Conservation (phyloP, 2,113 vertebrate genomes). For the Capricornis sumatraensis region DNA sequence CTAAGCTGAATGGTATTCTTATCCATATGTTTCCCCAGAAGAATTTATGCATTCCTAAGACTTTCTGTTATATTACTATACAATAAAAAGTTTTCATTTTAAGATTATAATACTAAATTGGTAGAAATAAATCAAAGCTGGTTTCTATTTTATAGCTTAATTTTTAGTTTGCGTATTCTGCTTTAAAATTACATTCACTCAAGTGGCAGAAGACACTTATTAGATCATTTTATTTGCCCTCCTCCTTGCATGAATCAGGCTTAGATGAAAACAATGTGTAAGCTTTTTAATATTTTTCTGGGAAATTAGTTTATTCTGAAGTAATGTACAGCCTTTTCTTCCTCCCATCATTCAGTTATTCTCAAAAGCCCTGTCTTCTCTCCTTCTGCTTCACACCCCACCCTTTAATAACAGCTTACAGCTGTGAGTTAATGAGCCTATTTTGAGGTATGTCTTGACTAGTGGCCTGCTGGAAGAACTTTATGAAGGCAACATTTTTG, state of each 20-base stretch:
- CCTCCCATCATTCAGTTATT: background rate
- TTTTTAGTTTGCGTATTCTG: background rate
- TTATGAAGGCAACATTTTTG: background rate
- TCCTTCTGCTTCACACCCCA: background rate
- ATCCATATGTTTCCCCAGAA: background rate
- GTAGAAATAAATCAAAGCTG: background rate
- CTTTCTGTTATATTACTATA: background rate
- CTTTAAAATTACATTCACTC: background rate
- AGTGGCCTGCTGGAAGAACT: background rate
- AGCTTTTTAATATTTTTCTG: background rate
- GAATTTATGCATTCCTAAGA: background rate
- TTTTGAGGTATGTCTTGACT: background rate
- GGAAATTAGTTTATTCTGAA: constrained; percentile 1
- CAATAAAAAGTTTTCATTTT: background rate
- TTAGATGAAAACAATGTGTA: background rate
- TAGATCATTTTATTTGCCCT: constrained; percentile 5
- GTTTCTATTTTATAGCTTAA: background rate
- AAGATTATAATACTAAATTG: background rate
- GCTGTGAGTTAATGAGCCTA: background rate
- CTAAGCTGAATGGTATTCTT: background rate
- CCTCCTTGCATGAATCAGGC: background rate
- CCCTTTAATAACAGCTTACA: background rate
- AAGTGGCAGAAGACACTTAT: background rate
- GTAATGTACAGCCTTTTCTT: background rate
- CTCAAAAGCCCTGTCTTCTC: background rate